These are phyloP conservation scores for Caloenas nicobarica DNA, from an alignment of 2,113 vertebrate genomes.

Conservation along the genomic window DNA sequence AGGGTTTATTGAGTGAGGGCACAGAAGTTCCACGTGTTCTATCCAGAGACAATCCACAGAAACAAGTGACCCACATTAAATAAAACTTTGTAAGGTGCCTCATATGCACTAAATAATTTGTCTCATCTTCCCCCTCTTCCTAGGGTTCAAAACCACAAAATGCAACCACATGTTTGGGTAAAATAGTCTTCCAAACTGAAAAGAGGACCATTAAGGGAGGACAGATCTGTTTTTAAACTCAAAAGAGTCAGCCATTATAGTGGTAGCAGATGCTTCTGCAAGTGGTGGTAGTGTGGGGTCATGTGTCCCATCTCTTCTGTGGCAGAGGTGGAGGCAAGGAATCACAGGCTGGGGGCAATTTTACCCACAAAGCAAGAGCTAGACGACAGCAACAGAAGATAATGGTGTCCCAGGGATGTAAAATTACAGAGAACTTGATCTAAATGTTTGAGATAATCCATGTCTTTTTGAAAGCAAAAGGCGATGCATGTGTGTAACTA, in stretches of 20 bases:
- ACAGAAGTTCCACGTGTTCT: background rate
- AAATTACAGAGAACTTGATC: background rate
- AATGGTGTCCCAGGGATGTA: background rate
- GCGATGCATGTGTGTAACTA: background rate
- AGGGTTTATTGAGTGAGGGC: background rate
- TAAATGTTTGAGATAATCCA: background rate
- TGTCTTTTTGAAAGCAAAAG: background rate
- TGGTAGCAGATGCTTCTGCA: background rate
- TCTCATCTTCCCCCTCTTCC: background rate
- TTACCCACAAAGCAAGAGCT: background rate
- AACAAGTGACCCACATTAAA: background rate
- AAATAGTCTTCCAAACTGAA: background rate
- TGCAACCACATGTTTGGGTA: slow-evolving; percentile 1
- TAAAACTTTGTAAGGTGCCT: background rate
- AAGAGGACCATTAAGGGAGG: background rate
- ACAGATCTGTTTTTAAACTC: slow-evolving; percentile 20
- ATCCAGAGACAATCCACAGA: background rate
- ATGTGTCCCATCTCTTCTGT: background rate
- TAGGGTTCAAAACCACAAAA: slow-evolving; percentile 8
- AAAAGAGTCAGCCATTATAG: background rate
- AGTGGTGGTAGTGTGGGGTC: background rate
- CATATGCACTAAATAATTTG: background rate
- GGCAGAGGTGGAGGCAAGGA: background rate
- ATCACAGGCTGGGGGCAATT: background rate
- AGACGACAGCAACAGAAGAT: background rate